Base-by-base conservation (phyloP, 1,140 invertebrate genomes). In the Zaprionus nigranus region DNA sequence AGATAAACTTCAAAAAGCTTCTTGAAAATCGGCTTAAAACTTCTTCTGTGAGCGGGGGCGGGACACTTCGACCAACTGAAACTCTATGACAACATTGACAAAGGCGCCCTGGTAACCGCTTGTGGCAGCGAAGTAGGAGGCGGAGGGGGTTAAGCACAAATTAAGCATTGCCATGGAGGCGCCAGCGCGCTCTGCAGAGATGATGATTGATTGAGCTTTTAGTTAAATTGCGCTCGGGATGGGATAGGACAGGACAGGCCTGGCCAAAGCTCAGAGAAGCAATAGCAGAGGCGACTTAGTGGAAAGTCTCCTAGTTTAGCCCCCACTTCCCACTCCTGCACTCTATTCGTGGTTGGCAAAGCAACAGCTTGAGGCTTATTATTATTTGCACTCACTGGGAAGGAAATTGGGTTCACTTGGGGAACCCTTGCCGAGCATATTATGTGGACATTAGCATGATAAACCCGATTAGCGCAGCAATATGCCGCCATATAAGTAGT, bases 121-220 rank as follows among this genome's bases (percentile, higher is more conserved):
- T 17, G 40, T 7, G 40, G 40, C 40, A n/a, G 38, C 38, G 15
- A 40, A 17, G 24, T 30, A 24, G 11, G 11, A 17, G 5, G 43
- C 4, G 43, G 43, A 34, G 49, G 43, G 62, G 57, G 24, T 20
- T 74, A 62, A 63, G 75, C 71, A 70, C 59, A 80, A 84, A 85
- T 84, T 75, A 86, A 86, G 79, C 62, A 85, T 75, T 76, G 60
- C 82, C 76, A 72, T 78, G 79, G 75, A 66, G 75, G 68, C 65
- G 75, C 64, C 40, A 17, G 40, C 40, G 40, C n/a, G 40, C 61
- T 57, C 43, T 79, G 72, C 53, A 72, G 57, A 46, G 40, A 66
- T 70, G 79, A 86, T 86, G 82, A 86, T 86, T 86, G 82, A 86
- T 86, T 86, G 79, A 85, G 82, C 82, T 86, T 82, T 86, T 81